A percentile compares a stretch with the other conserved stretches of the same genome.
These are phyloP conservation scores for Luperina nickerlii DNA, from an alignment of 2,888 invertebrate species.

Conservation along the genomic window DNA sequence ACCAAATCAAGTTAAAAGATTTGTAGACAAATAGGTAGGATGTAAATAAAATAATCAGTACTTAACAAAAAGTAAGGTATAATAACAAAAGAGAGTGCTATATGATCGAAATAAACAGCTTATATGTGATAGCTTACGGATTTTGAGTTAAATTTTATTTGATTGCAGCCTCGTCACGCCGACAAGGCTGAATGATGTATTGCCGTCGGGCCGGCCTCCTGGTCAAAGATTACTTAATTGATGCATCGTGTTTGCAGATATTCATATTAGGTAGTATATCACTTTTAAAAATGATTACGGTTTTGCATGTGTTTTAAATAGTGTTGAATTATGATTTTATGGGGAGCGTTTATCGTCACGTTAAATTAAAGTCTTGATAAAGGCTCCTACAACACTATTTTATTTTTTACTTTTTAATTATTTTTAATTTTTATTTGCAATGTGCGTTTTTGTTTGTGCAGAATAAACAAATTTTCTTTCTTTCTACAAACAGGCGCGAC, in stretches of 20 bases:
- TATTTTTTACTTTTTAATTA: no score
- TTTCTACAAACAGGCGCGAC: no score
- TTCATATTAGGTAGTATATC: constrained; percentile 64
- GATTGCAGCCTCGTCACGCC: constrained; percentile 84
- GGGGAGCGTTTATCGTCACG: background rate
- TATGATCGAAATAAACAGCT: constrained; percentile 66
- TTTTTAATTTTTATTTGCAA: no score
- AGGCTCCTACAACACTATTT: no score
- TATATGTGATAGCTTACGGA: constrained; percentile 71
- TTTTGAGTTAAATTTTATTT: constrained; percentile 89
- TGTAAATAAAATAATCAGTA: background rate
- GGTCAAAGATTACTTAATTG: constrained; percentile 83
- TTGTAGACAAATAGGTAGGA: no score
- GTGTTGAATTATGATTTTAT: constrained; percentile 37
- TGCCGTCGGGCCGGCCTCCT: constrained; percentile 74
- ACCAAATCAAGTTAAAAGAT: background rate
- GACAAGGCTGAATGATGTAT: constrained; percentile 87
- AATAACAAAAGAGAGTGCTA: constrained; percentile 47
- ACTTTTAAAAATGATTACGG: constrained; percentile 38
- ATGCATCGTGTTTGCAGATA: constrained; percentile 75
- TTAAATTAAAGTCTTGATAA: constrained; percentile 12
- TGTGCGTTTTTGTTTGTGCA: no score
- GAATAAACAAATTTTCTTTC: no score
- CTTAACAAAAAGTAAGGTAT: constrained; percentile 5
- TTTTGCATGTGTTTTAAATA: constrained; percentile 36